These are phyloP conservation scores for Bombus superbus DNA, from an alignment of 1,140 invertebrate species.

Conservation along the genomic window DNA sequence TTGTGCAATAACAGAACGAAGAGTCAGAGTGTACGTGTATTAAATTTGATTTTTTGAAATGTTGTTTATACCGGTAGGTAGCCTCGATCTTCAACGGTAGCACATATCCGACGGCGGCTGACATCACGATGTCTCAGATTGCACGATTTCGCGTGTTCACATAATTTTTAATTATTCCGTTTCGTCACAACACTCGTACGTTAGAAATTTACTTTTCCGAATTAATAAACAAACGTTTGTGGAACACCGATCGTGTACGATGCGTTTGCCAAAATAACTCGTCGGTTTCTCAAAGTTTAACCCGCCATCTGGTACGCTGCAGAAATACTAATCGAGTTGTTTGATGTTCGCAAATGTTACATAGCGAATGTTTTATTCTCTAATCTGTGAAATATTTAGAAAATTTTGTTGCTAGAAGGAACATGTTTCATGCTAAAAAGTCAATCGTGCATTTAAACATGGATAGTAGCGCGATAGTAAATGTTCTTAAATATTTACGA, in stretches of 20 bases:
- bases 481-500: neutral
- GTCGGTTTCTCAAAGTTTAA: conserved; percentile 62
- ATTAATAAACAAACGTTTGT: conserved; percentile 48
- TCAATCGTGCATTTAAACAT: neutral
- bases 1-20: too few relatives aligned
- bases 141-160: neutral
- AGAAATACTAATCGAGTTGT: conserved; percentile 46
- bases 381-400: neutral
- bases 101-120: conserved; percentile 22
- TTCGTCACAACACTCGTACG: neutral
- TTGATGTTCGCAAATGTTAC: conserved; percentile 45
- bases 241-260: conserved; percentile 42
- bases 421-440: neutral
- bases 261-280: conserved; percentile 56
- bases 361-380: neutral
- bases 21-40: neutral
- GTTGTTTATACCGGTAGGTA: neutral
- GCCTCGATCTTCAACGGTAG: conserved; percentile 1
- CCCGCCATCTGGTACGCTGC: conserved; percentile 56
- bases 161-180: neutral
- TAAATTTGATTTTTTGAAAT: conserved; percentile 15
- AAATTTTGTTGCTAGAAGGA: neutral
- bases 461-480: neutral
- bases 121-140: neutral
- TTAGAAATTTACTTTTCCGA: neutral